Evolutionary conservation across 2,888 invertebrate genomes (phyloP), one percentile per base, ranked within the genome.

Genomic region (Ennomos erosarius): DNA sequence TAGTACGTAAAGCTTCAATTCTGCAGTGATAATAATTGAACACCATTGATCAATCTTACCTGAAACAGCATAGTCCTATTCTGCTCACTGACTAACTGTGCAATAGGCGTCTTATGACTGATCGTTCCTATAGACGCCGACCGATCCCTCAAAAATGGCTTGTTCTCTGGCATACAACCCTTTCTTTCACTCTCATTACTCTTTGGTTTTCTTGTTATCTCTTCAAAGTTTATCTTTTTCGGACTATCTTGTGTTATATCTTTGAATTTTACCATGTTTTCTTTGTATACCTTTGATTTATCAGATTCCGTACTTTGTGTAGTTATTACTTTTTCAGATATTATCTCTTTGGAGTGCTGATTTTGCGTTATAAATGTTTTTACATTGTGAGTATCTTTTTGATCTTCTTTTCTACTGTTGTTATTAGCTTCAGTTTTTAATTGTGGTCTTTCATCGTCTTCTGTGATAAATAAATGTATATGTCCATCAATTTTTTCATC

Each of bases 31-130:
- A 3, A 26, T 6, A 0, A 26, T 26, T 26, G 4, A 6, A 26
- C 26, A 26, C 26, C 1, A 26, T 6, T 26, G 26, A 26, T 26
- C 26, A 6, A 26, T 26, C 93, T 92, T 73, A 96, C 96, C 85
- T 96, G 96, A 78, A 99, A 96, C 39, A 99, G 94, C 98, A 99
- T 99, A 0, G 98, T 98, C 45, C 98, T 94, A 86, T 98, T 98
- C 75, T 96, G 96, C 66, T 97, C 97, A 0, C 91, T 91, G 64
- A 92, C 88, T 38, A 93, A 67, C 49, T 92, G 92, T 0, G 92
- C 70, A 8, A 92, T 75, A 44, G 93, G 79, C 46, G 93, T 80
- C 79, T 94, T 91, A 37, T 80, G 69, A 61, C 75, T 88, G 49
- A 94, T 88, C 50, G 93, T 93, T 0, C 94, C 94, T 48, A 94